Evolutionary conservation across 2,888 invertebrate genomes (phyloP).

Genomic region (Cerastoderma edule): DNA sequence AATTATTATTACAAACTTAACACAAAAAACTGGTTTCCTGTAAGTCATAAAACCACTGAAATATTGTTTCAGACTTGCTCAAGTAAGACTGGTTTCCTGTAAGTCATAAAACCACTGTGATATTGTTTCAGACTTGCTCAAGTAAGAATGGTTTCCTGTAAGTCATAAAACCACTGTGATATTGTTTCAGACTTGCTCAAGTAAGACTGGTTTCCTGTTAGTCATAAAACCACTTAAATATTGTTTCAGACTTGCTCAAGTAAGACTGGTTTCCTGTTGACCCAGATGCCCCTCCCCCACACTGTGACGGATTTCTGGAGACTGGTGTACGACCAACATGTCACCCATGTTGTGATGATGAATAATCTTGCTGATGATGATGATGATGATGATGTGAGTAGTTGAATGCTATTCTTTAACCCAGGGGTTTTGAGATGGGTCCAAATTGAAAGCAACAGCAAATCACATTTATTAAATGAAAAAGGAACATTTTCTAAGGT

Average conservation of each 20-base stretch:
- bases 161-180: neutral
- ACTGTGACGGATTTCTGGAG: constrained; percentile 67
- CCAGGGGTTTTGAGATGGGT: no score
- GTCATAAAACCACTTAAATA: no score
- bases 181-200: constrained; percentile 2
- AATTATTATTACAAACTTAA: no score
- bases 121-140: neutral
- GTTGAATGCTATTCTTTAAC: no score
- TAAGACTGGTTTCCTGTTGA: constrained; percentile 55
- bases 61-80: constrained; percentile 46
- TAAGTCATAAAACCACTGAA: no score
- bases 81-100: constrained; percentile 51
- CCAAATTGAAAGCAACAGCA: no score
- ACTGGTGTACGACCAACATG: constrained; percentile 60
- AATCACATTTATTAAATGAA: no score
- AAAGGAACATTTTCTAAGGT: no score
- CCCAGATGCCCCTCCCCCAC: constrained; percentile 64
- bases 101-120: neutral
- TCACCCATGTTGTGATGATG: constrained; percentile 61
- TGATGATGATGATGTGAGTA: constrained; percentile 52
- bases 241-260: constrained; percentile 52
- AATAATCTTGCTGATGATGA: constrained; percentile 56
- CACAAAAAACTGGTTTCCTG: no score
- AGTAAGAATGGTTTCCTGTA: neutral
- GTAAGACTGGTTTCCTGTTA: neutral